phyloP scores from a whole-genome alignment of 2,888 invertebrate genomes.

The Lasioglossum zephyrum region DNA sequence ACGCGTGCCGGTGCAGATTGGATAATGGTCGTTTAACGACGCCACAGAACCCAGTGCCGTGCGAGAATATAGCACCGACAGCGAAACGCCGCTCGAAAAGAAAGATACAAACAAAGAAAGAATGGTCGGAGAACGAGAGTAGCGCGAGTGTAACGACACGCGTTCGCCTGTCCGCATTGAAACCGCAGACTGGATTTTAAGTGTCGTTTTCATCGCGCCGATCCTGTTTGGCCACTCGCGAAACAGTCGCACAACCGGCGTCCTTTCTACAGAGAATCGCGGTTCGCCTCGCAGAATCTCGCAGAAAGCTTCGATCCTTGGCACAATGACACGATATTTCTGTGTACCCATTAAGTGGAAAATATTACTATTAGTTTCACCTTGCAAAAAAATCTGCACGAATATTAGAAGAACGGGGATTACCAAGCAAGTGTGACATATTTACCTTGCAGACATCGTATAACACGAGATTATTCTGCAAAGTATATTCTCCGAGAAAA shows the following conservation, averaged over 20 bases:
- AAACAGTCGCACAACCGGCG: neutral
- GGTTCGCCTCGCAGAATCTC: neutral
- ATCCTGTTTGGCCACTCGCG: slow-evolving; percentile 23
- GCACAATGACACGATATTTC: neutral
- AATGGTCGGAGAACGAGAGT: slow-evolving; percentile 13
- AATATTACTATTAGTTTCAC: too few relatives aligned
- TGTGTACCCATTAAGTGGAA: too few relatives aligned
- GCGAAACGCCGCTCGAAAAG: slow-evolving; percentile 8
- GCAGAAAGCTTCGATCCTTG: neutral
- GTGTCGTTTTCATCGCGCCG: slow-evolving; percentile 46
- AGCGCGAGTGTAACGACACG: slow-evolving; percentile 22
- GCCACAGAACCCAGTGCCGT: slow-evolving; percentile 49
- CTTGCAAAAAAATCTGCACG: too few relatives aligned
- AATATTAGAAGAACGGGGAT: too few relatives aligned
- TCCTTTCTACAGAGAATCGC: neutral
- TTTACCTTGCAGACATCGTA: too few relatives aligned
- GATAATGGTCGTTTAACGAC: slow-evolving; percentile 61
- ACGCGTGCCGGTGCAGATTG: slow-evolving; percentile 49
- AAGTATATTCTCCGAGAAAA: too few relatives aligned
- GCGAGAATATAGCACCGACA: slow-evolving; percentile 6
- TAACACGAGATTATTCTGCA: too few relatives aligned
- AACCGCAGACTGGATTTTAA: slow-evolving; percentile 55
- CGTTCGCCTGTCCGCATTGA: slow-evolving; percentile 37
- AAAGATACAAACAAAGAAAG: slow-evolving; percentile 25
- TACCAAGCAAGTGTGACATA: too few relatives aligned